These are phyloP conservation scores for Branchinecta lynchi DNA, from an alignment of 1,140 invertebrate species.

Conservation along the genomic window DNA sequence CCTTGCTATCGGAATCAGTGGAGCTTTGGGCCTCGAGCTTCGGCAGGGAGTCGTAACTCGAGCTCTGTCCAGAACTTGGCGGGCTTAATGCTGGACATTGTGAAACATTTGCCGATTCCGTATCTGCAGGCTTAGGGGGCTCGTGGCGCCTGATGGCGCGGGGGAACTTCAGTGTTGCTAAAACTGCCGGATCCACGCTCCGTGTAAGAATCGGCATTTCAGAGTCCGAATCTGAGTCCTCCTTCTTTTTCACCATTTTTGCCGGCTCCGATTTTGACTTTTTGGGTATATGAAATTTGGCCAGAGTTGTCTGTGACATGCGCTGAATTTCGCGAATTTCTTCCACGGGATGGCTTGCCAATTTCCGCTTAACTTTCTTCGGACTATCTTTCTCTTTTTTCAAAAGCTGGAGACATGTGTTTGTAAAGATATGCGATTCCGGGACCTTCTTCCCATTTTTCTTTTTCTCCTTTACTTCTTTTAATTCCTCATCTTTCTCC, in stretches of 20 bases:
- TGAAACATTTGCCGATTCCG: too few species aligned
- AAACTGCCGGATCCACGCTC: too few species aligned
- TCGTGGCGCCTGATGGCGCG: not conserved
- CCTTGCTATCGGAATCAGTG: too few species aligned
- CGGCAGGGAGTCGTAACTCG: too few species aligned
- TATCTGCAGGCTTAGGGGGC: too few species aligned
- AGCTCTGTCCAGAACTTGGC: too few species aligned
- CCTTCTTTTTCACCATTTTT: too few species aligned
- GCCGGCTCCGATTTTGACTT: not conserved
- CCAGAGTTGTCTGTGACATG: not conserved
- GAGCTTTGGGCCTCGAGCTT: too few species aligned
- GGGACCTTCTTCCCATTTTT: not conserved
- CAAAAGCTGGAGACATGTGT: not conserved
- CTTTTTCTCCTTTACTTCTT: not conserved
- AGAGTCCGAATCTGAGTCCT: too few species aligned
- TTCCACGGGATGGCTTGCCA: not conserved
- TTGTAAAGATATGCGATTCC: not conserved
- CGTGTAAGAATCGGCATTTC: too few species aligned
- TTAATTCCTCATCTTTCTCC: not conserved
- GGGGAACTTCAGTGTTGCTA: not conserved
- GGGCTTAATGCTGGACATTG: too few species aligned
- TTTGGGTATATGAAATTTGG: not conserved
- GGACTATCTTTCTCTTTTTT: not conserved
- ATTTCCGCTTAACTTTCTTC: not conserved
- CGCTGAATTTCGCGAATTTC: conserved; percentile 2